Conservation (phyloP, 2,797 vertebrate genomes). For the Oreochromis mossambicus region DNA sequence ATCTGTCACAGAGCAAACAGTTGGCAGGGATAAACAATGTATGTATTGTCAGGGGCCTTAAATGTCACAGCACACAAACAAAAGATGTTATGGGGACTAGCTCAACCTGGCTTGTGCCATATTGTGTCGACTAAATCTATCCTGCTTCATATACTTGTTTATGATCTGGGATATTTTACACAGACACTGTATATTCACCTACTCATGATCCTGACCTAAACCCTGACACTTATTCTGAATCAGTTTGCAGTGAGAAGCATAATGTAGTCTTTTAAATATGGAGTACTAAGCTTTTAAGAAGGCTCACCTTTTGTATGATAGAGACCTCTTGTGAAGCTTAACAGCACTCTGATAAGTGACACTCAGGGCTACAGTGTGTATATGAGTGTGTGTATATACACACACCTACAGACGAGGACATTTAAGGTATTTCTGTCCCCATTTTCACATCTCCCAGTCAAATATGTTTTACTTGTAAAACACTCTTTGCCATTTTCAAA, state of each 20-base stretch:
- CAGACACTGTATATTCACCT: neutral
- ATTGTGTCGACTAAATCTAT: neutral
- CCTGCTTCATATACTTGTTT: neutral
- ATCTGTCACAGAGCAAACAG: neutral
- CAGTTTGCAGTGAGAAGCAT: neutral
- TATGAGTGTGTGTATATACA: neutral
- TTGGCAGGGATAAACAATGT: conserved; percentile 1
- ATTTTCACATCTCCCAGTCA: neutral
- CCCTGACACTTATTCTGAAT: neutral
- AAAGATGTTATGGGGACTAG: neutral
- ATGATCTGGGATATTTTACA: neutral
- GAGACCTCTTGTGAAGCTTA: conserved; percentile 15
- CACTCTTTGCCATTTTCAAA: neutral
- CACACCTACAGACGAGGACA: neutral
- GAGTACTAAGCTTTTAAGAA: conserved; percentile 9
- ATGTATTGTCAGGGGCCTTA: conserved; percentile 21
- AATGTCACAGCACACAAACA: conserved; percentile 37
- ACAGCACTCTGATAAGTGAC: neutral
- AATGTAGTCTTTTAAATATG: neutral
- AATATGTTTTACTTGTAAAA: neutral
- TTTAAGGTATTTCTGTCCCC: neutral
- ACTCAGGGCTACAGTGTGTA: neutral
- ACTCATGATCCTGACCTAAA: neutral
- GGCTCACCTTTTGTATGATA: conserved; percentile 3
- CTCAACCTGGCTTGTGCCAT: neutral